Evolutionary conservation across 2,888 invertebrate genomes (phyloP).

Genomic region (Cheilosia vulpina): DNA sequence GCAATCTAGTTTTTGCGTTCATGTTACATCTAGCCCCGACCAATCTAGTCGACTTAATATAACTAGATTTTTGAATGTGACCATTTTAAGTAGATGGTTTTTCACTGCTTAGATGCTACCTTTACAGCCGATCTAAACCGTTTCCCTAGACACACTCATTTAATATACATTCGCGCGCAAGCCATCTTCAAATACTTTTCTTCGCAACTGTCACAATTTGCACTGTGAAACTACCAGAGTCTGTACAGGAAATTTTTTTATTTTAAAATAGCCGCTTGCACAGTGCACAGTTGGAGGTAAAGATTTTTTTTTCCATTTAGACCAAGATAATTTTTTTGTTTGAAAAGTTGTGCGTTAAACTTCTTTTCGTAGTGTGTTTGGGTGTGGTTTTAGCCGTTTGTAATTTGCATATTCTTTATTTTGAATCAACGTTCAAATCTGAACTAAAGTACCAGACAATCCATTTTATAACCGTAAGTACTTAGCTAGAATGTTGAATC

Average conservation of each 20-base stretch:
- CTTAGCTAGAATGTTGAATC: neutral
- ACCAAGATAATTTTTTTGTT: slow-evolving; percentile 48
- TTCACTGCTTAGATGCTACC: too few relatives aligned
- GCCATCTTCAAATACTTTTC: slow-evolving; percentile 52
- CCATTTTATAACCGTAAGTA: slow-evolving; percentile 54
- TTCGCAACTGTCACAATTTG: slow-evolving; percentile 55
- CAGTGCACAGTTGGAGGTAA: slow-evolving; percentile 20
- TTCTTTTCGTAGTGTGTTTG: slow-evolving; percentile 30
- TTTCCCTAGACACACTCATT: slow-evolving; percentile 40
- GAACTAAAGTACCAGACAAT: neutral
- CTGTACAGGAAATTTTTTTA: slow-evolving; percentile 30
- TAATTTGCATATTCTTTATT: slow-evolving; percentile 55
- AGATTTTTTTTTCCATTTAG: slow-evolving; percentile 39
- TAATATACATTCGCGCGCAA: slow-evolving; percentile 39
- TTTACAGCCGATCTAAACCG: neutral
- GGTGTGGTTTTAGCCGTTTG: slow-evolving; percentile 70
- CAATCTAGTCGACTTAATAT: too few relatives aligned
- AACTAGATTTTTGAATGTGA: too few relatives aligned
- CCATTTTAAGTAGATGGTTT: too few relatives aligned
- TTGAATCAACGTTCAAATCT: slow-evolving; percentile 56
- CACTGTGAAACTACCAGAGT: slow-evolving; percentile 35
- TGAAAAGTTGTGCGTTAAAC: slow-evolving; percentile 48
- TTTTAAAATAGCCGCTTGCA: slow-evolving; percentile 54
- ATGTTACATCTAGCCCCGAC: too few relatives aligned
- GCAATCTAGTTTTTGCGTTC: too few relatives aligned